Evolutionary conservation across 53 echinoderm and acorn worm species (phyloP).

Genomic region (Arbacia lixula): DNA sequence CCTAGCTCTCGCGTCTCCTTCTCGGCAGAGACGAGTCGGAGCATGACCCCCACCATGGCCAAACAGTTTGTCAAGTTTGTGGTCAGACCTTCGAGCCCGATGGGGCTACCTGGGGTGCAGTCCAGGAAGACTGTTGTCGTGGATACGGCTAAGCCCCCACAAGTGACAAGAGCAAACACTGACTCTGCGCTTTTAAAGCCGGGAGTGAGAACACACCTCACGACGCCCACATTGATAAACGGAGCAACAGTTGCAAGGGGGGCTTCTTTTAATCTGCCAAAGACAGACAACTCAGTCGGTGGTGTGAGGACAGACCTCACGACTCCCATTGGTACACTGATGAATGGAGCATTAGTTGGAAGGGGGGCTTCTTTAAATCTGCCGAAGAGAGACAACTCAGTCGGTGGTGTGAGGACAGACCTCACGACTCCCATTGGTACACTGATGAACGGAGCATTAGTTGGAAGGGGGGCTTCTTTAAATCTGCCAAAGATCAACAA

Average conservation of each 20-base stretch:
- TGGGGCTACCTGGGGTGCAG: not conserved
- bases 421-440: no score
- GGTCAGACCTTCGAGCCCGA: conserved; percentile 17
- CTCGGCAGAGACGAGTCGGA: not conserved
- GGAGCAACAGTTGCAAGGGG: not conserved
- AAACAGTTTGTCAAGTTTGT: conserved; percentile 45
- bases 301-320: no score
- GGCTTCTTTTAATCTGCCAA: conserved; percentile 12
- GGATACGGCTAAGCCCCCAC: not conserved
- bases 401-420: no score
- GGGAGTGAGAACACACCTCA: not conserved
- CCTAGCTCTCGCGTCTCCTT: not conserved
- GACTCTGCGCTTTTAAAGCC: conserved; percentile 13
- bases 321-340: no score
- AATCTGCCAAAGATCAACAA: no score
- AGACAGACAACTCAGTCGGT: conserved; percentile 9
- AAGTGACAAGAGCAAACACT: conserved; percentile 4
- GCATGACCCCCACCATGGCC: not conserved
- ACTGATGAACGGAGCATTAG: no score
- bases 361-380: no score
- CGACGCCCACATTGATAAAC: not conserved
- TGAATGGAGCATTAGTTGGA: no score
- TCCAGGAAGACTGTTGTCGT: conserved; percentile 31
- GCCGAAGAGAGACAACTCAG: no score
- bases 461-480: no score